phyloP scores from a whole-genome alignment of 2,113 vertebrate species.

The Cyprinodon tularosa region DNA sequence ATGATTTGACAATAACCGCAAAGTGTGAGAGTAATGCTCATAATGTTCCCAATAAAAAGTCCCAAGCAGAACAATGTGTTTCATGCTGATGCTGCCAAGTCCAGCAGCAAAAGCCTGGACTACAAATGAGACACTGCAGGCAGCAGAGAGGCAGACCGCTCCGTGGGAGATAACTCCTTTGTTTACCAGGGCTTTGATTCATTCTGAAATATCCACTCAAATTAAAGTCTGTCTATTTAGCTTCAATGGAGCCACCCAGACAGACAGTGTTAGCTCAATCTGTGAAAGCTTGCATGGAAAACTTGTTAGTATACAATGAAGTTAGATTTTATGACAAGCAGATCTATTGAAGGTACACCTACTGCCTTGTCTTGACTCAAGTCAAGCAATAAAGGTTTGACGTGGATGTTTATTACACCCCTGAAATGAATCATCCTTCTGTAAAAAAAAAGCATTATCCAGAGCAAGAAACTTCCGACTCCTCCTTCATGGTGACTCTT shows the following conservation, averaged over 20 bases:
- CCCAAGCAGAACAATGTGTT: slow-evolving; percentile 1
- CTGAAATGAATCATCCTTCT: not conserved
- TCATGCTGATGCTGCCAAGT: not conserved
- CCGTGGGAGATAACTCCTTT: not conserved
- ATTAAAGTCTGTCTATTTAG: not conserved
- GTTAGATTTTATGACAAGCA: not conserved
- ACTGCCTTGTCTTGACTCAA: not conserved
- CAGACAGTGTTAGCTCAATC: not conserved
- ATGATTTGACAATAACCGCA: not conserved
- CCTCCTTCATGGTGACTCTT: not conserved
- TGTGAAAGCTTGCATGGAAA: not conserved
- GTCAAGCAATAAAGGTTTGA: not conserved
- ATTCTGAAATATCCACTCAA: not conserved
- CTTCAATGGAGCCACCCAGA: not conserved
- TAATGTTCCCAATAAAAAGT: not conserved
- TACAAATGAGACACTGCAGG: slow-evolving; percentile 1
- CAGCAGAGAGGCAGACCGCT: not conserved
- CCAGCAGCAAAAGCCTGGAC: not conserved
- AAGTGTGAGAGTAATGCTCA: not conserved
- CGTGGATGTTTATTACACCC: not conserved
- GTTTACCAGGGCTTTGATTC: not conserved
- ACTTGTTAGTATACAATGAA: not conserved
- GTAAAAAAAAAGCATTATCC: not conserved
- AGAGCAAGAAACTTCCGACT: not conserved
- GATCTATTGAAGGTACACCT: not conserved